Evolutionary conservation across 1,140 invertebrate species (phyloP), one percentile per base, ranked within the genome.

Genomic region (Ylistrum balloti): DNA sequence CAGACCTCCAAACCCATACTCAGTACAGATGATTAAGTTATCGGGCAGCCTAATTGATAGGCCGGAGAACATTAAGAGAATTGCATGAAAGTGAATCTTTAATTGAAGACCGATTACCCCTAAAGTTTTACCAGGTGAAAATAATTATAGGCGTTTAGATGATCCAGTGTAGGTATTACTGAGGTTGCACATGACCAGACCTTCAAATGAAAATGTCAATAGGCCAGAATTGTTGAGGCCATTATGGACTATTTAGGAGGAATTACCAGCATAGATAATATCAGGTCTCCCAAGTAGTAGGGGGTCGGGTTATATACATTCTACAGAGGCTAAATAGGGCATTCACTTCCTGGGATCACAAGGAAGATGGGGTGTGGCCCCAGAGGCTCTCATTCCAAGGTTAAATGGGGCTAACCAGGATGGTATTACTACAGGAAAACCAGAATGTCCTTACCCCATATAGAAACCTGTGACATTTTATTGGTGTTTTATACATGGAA

Each of bases 71-170:
- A 74, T 74, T 74, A n/a, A n/a, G 56, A 74, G 28, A 74, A 74
- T 74, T 74, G 56, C 9, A 74, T 74, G 56, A 74, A 74, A 74
- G 56, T 1, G 56, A 74, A 74, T 74, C 56, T 74, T 74, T 74
- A 74, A 74, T 74, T 74, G 56, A 74, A 74, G 56, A 74, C 56
- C n/a, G 15, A 74, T 74, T 74, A 74, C n/a, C 28, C n/a, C 56
- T 74, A 74, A 74, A 74, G 56, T n/a, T 74, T 74, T 74, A 74
- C 22, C 56, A 74, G 56, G 56, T 74, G n/a, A 74, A 56, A 28
- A 28, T 74, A n/a, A 74, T 74, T 74, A 74, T 74, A 74, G 56
- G 56, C 28, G 17, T n/a, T 28, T 28, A n/a, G 56, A 74, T 74
- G 17, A 74, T 74, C 56, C 28, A 28, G 22, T n/a, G 17, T 74